Evolutionary conservation across 2,888 invertebrate genomes (phyloP), one percentile per base, ranked within the genome.

Genomic region (Athripsodes cinereus): DNA sequence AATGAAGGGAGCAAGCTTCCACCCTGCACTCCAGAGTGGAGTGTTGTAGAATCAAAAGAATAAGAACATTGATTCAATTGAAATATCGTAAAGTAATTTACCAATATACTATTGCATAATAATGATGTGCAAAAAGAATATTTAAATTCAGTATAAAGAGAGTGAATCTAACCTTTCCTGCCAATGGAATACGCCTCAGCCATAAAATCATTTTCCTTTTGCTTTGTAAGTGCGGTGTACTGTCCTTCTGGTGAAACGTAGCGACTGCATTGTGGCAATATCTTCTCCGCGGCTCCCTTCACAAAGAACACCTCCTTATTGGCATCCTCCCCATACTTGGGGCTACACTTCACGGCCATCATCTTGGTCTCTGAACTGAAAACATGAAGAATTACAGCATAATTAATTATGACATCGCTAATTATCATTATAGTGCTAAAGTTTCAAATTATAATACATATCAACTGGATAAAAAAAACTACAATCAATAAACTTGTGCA

Each of bases 261-360:
- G 65, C 86, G 86, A 0, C 88, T 88, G 73, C 94, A 95, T 65
- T 92, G 85, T 1, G 90, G 89, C 61, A 99, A 71, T 2, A 99
- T 81, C 66, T 88, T 88, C 74, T 99, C 98, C 1, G 96, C 77
- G 1, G 98, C 96, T 8, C 99, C 98, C 74, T 99, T 99, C 34
- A 96, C 92, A 72, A 96, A 96, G 69, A 85, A 89, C 40, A 90
- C 81, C 71, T 93, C 92, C 68, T 87, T 86, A 66, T 86, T 86
- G 47, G 81, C 82, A 63, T 73, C 72, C 66, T 87, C 86, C 57
- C 81, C 81, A 69, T 88, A 89, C 69, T 91, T 92, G 1, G 90
- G 86, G 13, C 86, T 83, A 71, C 92, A 94, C 73, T 91, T 93
- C 22, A 99, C 97, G 2, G 94, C 92, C 99, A 99, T 99, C 86